Evolutionary conservation across 2,797 vertebrate genomes (phyloP).

Genomic region (Parotocinclus haroldoi): DNA sequence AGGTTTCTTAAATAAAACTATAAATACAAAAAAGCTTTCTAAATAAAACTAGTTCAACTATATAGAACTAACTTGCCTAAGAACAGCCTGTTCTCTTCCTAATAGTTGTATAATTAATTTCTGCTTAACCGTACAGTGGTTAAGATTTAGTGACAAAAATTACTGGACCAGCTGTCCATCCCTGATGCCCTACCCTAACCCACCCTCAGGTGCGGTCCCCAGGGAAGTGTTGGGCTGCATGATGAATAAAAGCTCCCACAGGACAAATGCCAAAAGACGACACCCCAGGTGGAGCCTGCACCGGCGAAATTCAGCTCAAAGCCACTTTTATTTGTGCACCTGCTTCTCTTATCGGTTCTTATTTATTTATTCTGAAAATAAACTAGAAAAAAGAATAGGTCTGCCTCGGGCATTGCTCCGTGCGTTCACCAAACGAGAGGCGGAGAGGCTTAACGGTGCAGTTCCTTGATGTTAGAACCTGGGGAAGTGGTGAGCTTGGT

Average conservation of each 20-base stretch:
- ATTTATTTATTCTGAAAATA: neutral
- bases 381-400: neutral
- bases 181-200: neutral
- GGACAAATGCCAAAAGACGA: neutral
- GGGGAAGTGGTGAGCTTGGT: too few relatives aligned
- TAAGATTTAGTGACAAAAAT: neutral
- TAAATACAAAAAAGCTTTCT: too few relatives aligned
- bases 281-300: slow-evolving; percentile 1
- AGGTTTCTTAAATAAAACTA: too few relatives aligned
- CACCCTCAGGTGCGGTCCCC: neutral
- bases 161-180: neutral
- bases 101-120: neutral
- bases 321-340: slow-evolving; percentile 6
- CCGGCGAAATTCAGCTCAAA: neutral
- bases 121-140: neutral
- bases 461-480: slow-evolving; percentile 3
- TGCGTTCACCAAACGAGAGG: neutral
- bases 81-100: neutral
- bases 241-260: neutral
- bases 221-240: slow-evolving; percentile 6
- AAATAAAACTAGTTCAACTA: too few relatives aligned
- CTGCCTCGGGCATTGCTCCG: neutral
- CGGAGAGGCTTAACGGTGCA: neutral
- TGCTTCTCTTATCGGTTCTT: neutral
- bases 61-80: neutral